Evolutionary conservation across 35 echinoderm and acorn worm genomes (phyloP).

Genomic region (Lytechinus variegatus): DNA sequence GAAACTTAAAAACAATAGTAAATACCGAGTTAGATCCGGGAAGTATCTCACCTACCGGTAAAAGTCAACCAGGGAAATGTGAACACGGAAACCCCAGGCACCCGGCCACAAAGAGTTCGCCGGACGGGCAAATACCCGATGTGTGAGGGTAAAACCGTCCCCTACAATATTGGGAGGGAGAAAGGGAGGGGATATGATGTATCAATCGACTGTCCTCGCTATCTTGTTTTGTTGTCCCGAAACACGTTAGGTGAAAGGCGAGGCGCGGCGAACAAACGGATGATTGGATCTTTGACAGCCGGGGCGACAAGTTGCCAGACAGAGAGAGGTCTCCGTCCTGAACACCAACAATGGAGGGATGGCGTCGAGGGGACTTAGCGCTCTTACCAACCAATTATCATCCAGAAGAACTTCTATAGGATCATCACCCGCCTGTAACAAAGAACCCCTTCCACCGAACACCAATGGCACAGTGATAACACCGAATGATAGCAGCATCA

Average conservation of each 20-base stretch:
- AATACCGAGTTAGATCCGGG: no score
- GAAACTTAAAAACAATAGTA: no score
- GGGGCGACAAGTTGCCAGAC: slow-evolving; percentile 44
- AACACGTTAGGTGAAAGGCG: slow-evolving; percentile 55
- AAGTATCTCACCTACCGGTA: no score
- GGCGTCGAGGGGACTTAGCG: slow-evolving; percentile 43
- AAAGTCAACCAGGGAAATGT: background rate
- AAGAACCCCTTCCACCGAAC: slow-evolving; percentile 15
- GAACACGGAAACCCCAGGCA: background rate
- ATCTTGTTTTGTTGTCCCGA: slow-evolving; percentile 16
- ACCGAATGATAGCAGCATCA: background rate
- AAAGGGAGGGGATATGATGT: slow-evolving; percentile 21
- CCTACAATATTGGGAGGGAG: background rate
- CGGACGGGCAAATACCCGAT: background rate
- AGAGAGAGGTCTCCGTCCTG: background rate
- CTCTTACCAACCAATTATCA: slow-evolving; percentile 46
- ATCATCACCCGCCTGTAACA: slow-evolving; percentile 28
- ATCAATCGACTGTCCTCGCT: slow-evolving; percentile 26
- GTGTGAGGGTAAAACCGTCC: background rate
- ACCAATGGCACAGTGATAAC: background rate
- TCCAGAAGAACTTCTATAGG: background rate
- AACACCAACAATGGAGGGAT: slow-evolving; percentile 20
- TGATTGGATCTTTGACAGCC: slow-evolving; percentile 49
- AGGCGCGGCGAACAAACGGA: slow-evolving; percentile 51
- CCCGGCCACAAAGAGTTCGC: slow-evolving; percentile 7